Conservation (phyloP, 2,888 invertebrate species). For the Papilio gigon region DNA sequence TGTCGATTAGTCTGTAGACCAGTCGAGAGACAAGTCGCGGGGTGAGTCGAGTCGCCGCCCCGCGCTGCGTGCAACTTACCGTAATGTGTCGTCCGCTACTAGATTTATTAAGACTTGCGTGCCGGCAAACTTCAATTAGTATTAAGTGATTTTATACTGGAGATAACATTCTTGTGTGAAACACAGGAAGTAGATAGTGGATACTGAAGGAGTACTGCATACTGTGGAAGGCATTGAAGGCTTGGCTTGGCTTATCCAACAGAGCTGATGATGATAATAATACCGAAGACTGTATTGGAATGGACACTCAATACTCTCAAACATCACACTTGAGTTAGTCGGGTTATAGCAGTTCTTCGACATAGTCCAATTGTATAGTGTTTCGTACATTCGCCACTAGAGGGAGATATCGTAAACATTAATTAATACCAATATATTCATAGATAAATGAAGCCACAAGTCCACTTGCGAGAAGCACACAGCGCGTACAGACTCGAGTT, state of each 20-base stretch:
- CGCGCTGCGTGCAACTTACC: constrained; percentile 34
- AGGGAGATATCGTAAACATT: background rate
- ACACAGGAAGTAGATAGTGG: constrained; percentile 1
- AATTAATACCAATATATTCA: background rate
- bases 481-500: constrained; percentile 8
- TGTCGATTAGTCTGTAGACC: background rate
- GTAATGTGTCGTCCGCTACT: constrained; percentile 33
- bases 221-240: too few relatives aligned
- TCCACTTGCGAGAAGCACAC: background rate
- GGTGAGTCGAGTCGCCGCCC: constrained; percentile 41
- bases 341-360: too few relatives aligned
- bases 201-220: too few relatives aligned
- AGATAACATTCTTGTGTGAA: constrained; percentile 15
- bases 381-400: background rate
- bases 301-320: background rate
- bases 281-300: too few relatives aligned
- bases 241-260: too few relatives aligned
- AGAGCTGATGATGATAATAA: background rate
- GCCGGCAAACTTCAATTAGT: constrained; percentile 55
- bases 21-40: constrained; percentile 43
- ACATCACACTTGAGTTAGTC: background rate
- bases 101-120: constrained; percentile 38
- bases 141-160: constrained; percentile 40
- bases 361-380: too few relatives aligned
- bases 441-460: constrained; percentile 36